phyloP scores from a whole-genome alignment of 1,140 invertebrate species.

The Latrodectus geometricus region DNA sequence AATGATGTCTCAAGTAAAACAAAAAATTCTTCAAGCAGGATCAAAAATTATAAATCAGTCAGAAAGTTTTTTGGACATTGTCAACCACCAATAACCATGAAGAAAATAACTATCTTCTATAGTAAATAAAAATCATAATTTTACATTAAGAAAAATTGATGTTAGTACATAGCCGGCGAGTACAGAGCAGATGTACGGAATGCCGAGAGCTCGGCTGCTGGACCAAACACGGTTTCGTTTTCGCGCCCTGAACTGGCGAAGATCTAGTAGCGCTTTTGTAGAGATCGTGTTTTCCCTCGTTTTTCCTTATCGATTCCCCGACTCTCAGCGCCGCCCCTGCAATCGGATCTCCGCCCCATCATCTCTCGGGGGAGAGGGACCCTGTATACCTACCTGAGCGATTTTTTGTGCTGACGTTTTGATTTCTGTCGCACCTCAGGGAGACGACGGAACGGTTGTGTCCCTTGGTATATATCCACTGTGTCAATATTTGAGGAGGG shows the following conservation, averaged over 20 bases:
- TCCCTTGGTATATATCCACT: background rate
- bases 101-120: no score
- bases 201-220: background rate
- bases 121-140: no score
- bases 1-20: no score
- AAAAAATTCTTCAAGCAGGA: no score
- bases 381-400: background rate
- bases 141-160: no score
- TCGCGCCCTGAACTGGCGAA: background rate
- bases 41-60: no score
- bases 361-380: background rate
- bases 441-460: background rate
- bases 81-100: no score
- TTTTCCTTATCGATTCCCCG: background rate
- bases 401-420: background rate
- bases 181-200: background rate
- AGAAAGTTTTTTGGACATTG: no score
- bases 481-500: background rate
- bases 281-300: background rate
- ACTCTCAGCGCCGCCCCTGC: background rate
- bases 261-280: background rate
- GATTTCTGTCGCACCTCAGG: background rate
- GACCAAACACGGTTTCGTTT: background rate
- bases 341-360: background rate
- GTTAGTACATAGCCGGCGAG: no score